A percentile compares a stretch with the other conserved stretches of the same genome.
These are phyloP conservation scores for Drosophila nannoptera DNA, from an alignment of 1,140 invertebrate genomes.

Conservation along the genomic window DNA sequence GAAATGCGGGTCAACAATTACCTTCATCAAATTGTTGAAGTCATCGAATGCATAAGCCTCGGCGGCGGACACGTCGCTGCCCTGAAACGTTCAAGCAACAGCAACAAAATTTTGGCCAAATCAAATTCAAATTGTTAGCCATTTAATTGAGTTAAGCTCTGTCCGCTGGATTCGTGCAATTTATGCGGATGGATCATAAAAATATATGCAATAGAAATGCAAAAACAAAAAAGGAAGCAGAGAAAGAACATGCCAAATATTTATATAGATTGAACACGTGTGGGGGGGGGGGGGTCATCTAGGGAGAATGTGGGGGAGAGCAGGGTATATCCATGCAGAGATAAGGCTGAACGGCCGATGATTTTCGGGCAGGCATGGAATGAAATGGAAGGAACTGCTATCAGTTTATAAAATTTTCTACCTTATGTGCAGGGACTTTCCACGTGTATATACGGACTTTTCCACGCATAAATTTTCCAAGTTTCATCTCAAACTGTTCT, in stretches of 20 bases:
- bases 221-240: slow-evolving; percentile 12
- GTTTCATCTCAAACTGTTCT: too few relatives aligned
- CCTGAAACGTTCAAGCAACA: slow-evolving; percentile 43
- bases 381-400: too few relatives aligned
- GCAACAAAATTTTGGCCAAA: slow-evolving; percentile 15
- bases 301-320: background rate
- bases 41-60: slow-evolving; percentile 79
- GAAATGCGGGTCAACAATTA: slow-evolving; percentile 69
- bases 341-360: too few relatives aligned
- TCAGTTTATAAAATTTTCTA: too few relatives aligned
- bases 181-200: slow-evolving; percentile 33
- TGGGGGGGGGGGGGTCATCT: too few relatives aligned
- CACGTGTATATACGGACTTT: too few relatives aligned
- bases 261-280: slow-evolving; percentile 54
- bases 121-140: slow-evolving; percentile 27
- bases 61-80: slow-evolving; percentile 74
- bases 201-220: slow-evolving; percentile 31
- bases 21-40: slow-evolving; percentile 79
- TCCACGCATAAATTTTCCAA: too few relatives aligned
- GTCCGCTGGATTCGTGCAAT: slow-evolving; percentile 5
- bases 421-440: too few relatives aligned
- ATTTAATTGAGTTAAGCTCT: slow-evolving; percentile 25
- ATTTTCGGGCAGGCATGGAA: too few relatives aligned
- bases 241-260: slow-evolving; percentile 49
- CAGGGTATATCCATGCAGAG: background rate